phyloP scores from a whole-genome alignment of 1,140 invertebrate species.

The Panagrolaimus sp. region DNA sequence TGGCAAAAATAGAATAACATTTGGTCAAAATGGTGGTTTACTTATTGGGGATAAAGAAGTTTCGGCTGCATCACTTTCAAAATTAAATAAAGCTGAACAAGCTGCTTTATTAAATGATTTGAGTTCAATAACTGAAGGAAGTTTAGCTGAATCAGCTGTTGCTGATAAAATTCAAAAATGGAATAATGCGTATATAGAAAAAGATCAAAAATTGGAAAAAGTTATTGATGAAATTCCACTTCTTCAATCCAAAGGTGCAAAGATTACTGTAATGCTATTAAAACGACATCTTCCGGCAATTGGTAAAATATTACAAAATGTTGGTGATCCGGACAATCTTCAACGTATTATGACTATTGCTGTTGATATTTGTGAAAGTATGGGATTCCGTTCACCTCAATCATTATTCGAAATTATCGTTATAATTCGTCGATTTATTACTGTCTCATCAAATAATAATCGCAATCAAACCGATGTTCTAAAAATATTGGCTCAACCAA shows the following conservation, averaged over 20 bases:
- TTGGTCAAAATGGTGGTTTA: slow-evolving; percentile 1
- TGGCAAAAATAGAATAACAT: background rate
- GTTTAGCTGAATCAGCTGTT: background rate
- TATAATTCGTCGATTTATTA: background rate
- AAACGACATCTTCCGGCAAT: background rate
- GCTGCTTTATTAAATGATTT: background rate
- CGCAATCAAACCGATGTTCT: too few species aligned
- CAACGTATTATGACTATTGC: background rate
- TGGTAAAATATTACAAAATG: background rate
- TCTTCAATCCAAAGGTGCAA: background rate
- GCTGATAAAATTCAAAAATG: background rate
- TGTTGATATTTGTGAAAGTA: background rate
- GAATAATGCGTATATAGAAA: background rate
- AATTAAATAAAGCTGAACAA: background rate
- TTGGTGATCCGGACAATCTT: background rate
- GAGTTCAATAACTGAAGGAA: background rate
- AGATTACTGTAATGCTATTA: background rate
- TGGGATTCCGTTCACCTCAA: background rate
- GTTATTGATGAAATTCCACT: background rate
- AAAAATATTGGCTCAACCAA: too few species aligned
- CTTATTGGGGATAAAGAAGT: slow-evolving; percentile 4
- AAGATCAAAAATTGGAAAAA: background rate
- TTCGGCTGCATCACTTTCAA: background rate
- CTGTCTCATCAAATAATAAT: too few species aligned
- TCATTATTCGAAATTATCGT: background rate